phyloP scores from a whole-genome alignment of 2,113 vertebrate genomes.

The Vombatus ursinus region DNA sequence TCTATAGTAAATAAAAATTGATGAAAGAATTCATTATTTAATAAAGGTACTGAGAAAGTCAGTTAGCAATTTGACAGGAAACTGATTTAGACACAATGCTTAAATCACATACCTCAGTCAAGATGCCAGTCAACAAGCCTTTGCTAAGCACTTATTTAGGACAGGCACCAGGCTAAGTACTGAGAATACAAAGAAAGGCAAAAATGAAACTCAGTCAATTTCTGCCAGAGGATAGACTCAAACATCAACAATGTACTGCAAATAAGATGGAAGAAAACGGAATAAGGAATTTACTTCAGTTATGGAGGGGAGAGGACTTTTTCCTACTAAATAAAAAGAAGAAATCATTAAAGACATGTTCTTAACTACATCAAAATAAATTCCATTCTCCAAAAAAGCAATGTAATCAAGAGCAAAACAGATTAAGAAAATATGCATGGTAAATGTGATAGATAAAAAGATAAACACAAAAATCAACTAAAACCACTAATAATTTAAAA shows the following conservation, averaged over 20 bases:
- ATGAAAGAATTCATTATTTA: background rate
- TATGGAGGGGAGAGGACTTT: background rate
- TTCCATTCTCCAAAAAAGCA: background rate
- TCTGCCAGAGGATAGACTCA: background rate
- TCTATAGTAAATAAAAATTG: background rate
- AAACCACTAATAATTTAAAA: too few species aligned
- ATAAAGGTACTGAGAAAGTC: background rate
- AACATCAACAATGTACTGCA: background rate
- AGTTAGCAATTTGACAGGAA: background rate
- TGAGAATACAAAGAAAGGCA: background rate
- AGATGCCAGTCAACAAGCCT: background rate
- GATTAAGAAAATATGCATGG: background rate
- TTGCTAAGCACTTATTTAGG: background rate
- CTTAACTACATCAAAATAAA: background rate
- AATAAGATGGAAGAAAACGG: background rate
- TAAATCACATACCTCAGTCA: background rate
- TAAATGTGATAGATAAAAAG: too few species aligned
- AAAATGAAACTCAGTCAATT: background rate
- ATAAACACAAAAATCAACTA: too few species aligned
- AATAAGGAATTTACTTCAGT: background rate
- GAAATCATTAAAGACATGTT: background rate
- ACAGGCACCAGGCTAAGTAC: background rate
- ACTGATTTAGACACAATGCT: background rate
- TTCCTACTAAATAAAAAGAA: background rate
- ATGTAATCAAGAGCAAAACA: background rate